Percentiles rank a stretch among this genome's conserved stretches.
phyloP scores from a whole-genome alignment of 2,888 invertebrate genomes.

The Microdon myrmicae region DNA sequence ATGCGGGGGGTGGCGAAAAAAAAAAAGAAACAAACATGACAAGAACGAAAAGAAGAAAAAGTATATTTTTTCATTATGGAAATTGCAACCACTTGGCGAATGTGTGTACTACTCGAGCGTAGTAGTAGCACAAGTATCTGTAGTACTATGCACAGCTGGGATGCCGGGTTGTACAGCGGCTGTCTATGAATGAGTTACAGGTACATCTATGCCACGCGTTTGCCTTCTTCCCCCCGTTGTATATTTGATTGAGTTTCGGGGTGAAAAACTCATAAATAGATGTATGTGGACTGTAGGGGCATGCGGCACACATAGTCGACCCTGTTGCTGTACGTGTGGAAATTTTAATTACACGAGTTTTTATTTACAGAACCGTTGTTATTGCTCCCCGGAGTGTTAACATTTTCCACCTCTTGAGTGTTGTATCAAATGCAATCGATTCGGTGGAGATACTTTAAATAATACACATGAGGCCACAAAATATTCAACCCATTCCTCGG shows the following conservation, averaged over 20 bases:
- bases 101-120: conserved; percentile 46
- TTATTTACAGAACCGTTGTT: conserved; percentile 1
- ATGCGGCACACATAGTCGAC: conserved; percentile 45
- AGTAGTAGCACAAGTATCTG: conserved; percentile 30
- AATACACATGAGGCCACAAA: conserved; percentile 12
- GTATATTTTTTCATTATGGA: conserved; percentile 46
- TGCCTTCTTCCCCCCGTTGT: conserved; percentile 30
- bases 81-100: conserved; percentile 47
- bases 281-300: conserved; percentile 44
- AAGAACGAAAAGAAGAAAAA: conserved; percentile 10
- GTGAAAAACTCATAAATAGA: conserved; percentile 42
- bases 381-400: not conserved
- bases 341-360: conserved; percentile 46
- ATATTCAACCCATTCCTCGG: conserved; percentile 14
- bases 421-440: conserved; percentile 16
- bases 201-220: conserved; percentile 42
- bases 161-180: not conserved
- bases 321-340: conserved; percentile 48
- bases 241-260: not conserved
- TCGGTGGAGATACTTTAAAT: conserved; percentile 1
- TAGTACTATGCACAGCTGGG: conserved; percentile 30
- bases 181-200: conserved; percentile 43
- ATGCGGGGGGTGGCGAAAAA: no score
- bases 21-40: conserved; percentile 5
- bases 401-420: not conserved